Base-by-base conservation (phyloP, 2,888 invertebrate species). In the Gastracanthus pulcherrimus region DNA sequence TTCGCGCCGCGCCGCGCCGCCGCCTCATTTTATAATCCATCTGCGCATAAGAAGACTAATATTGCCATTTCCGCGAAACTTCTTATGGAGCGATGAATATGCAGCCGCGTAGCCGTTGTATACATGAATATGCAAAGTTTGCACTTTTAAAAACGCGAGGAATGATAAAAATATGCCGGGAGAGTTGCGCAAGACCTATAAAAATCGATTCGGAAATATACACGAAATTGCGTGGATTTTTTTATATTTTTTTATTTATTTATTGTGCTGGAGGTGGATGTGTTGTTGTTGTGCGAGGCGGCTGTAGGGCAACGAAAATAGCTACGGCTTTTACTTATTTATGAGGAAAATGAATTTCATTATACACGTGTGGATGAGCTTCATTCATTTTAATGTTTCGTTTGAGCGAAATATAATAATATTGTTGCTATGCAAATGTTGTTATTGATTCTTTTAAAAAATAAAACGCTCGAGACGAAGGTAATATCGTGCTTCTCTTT, bases 11-110 rank as follows among this genome's bases (percentile, higher is more conserved):
- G 13, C 9, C 34, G 34, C 31, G 13, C 13, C 29, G 13, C 58
- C 41, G 31, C 26, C 38, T 51, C 36, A n/a, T 19, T 71, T 71
- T 51, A 64, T 79, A 74, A 79, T 60, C 67, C 36, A 58, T 36
- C 60, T 5, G 41, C 66, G 45, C 55, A 0, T 26, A 38, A 58
- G 41, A 31, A 70, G 67, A 67, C 74, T 80, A 74, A 80, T 80
- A 80, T 69, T 80, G 67, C 66, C 66, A 58, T 74, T 67, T 74
- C 60, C 79, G 64, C 13, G 67, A n/a, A 60, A 60, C 48, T 70
- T 70, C 60, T 78, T 72, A 66, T 31, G 6, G 0, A 31, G 58
- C 74, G 38, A 67, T 69, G 79, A 80, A 74, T 80, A 74, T 80
- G 45, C 74, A 74, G 64, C 48, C 45, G 31, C 6, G 26, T 9